Conservation (phyloP, 1,140 invertebrate genomes). For the Euglossa dilemma region DNA sequence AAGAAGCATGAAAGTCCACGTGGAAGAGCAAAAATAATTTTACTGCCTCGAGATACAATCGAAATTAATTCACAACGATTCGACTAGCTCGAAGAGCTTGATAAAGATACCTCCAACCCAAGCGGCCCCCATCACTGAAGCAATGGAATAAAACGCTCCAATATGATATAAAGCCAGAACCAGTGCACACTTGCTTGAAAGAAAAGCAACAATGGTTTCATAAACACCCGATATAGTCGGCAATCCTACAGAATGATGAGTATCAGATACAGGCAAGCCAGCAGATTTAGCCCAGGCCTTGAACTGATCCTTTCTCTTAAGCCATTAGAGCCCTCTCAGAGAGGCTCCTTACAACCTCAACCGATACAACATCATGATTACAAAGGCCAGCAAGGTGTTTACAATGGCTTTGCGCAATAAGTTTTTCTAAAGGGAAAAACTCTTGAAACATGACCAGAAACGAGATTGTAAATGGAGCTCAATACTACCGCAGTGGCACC, state of each 20-base stretch:
- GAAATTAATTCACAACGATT: no score
- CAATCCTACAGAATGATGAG: neutral
- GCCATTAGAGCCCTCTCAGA: neutral
- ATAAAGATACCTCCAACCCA: neutral
- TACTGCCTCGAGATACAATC: no score
- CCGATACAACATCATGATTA: neutral
- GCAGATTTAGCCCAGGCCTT: neutral
- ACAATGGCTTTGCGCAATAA: neutral
- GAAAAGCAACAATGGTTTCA: neutral
- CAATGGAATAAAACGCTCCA: neutral
- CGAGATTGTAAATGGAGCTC: neutral
- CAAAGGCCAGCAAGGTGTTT: neutral
- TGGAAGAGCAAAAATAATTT: no score
- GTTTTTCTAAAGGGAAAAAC: neutral
- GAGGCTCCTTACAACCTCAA: neutral
- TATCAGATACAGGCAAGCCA: neutral
- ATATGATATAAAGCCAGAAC: neutral
- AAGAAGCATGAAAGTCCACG: no score
- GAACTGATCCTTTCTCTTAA: neutral
- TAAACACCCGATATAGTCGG: neutral
- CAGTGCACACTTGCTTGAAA: neutral
- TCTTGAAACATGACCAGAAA: neutral
- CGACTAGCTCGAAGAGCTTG: no score
- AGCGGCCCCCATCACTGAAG: neutral
- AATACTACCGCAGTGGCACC: neutral